These are phyloP conservation scores for Laticauda laticaudata DNA, from an alignment of 2,113 vertebrate species.

Conservation along the genomic window DNA sequence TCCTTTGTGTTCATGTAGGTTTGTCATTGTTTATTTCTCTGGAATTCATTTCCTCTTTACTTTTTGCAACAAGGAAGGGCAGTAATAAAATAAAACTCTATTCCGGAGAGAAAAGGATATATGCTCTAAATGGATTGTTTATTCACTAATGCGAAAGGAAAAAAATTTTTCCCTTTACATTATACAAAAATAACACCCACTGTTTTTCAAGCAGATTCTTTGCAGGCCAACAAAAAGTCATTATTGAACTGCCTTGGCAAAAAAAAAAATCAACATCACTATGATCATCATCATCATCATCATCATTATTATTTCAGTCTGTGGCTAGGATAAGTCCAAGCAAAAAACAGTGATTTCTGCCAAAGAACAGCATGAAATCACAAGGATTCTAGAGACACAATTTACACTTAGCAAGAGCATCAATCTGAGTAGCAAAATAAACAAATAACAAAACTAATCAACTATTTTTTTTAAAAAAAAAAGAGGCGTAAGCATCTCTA, in stretches of 20 bases:
- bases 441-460: not conserved
- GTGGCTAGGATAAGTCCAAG: not conserved
- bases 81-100: not conserved
- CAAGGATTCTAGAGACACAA: slow-evolving; percentile 10
- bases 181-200: not conserved
- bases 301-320: not conserved
- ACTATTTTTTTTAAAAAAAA: not conserved
- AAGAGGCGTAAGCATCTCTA: not conserved
- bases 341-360: slow-evolving; percentile 7
- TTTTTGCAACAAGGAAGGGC: not conserved
- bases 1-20: not conserved
- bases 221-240: not conserved
- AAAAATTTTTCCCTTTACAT: not conserved
- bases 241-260: not conserved
- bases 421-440: not conserved
- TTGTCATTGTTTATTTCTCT: not conserved
- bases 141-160: not conserved
- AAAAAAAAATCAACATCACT: not conserved
- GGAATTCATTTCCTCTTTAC: not conserved
- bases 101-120: not conserved
- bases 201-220: not conserved
- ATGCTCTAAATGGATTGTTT: not conserved
- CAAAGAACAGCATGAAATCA: not conserved
- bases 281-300: not conserved
- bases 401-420: slow-evolving; percentile 29